Base-by-base conservation (phyloP, 2,888 invertebrate species). In the Drosophila setosimentum region DNA sequence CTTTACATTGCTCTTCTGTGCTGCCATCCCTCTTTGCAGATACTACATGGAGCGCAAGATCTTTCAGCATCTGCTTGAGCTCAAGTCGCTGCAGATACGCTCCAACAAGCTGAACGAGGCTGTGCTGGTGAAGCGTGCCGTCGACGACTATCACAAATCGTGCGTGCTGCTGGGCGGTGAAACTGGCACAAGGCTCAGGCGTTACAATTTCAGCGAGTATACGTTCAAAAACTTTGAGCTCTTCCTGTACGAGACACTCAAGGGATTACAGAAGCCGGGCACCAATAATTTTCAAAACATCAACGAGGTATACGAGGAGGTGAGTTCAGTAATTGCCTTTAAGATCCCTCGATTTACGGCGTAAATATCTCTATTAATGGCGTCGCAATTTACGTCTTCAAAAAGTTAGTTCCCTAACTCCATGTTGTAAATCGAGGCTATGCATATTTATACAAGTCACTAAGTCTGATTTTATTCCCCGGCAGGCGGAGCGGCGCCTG, bases 21-120 rank as follows among this genome's bases (percentile, higher is more conserved):
- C 21, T n/a, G 13, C 45, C 29, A 32, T 54, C 37, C 24, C 40
- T 40, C 10, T 51, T 91, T 94, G 72, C 92, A 96, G 98, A 91
- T 98, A 98, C 92, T 97, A 98, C 87, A 95, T 98, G 90, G 98
- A 98, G 93, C 94, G 98, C 69, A 97, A 97, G 91, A 97, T 98
- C 86, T 98, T 99, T 93, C 98, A 98, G 91, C 98, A 98, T 92
- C 94, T 99, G 67, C 94, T 98, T 89, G 98, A 99, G 91, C 93
- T 99, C 61, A 99, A 99, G 93, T 95, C 98, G 60, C 94, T 98
- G 79, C 98, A 99, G 93, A 98, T 98, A 86, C 95, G 98, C 87
- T 97, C 97, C 37, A 97, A 97, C 57, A 96, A 97, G 93, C 95
- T 97, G 49, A 98, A 98, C 90, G 98, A 98, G 93, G 95, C 97